These are phyloP conservation scores for Portunus trituberculatus DNA, from an alignment of 1,140 invertebrate species.

Conservation along the genomic window DNA sequence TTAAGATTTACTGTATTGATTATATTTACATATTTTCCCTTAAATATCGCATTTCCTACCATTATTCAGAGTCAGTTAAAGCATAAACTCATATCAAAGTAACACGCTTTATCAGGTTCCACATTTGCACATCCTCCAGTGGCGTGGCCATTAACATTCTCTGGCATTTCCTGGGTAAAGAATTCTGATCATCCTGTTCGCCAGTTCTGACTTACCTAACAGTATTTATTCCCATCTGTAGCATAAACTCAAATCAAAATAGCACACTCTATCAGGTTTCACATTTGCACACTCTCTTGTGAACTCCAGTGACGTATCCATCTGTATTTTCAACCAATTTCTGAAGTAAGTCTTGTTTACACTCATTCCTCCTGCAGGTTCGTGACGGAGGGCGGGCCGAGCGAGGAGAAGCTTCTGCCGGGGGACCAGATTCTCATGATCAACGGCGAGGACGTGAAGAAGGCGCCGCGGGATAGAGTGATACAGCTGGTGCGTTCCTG, in stretches of 20 bases:
- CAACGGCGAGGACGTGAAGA: conserved; percentile 93
- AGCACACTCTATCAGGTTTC: neutral
- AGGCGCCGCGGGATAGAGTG: conserved; percentile 92
- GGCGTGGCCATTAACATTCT: too few species aligned
- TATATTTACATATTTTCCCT: too few species aligned
- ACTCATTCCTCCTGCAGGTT: conserved; percentile 81
- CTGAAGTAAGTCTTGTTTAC: neutral
- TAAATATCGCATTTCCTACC: too few species aligned
- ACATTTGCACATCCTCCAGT: too few species aligned
- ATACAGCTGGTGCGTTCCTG: conserved; percentile 93
- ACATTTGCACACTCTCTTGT: neutral
- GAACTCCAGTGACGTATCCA: neutral
- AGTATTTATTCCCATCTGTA: neutral
- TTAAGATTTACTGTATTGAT: too few species aligned
- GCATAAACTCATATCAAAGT: too few species aligned
- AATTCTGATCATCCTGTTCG: too few species aligned
- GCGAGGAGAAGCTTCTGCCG: conserved; percentile 91
- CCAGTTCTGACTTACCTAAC: too few species aligned
- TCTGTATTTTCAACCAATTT: neutral
- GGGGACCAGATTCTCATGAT: conserved; percentile 94
- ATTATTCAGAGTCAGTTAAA: too few species aligned
- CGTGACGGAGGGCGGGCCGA: conserved; percentile 92
- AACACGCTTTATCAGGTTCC: too few species aligned
- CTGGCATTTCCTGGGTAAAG: too few species aligned
- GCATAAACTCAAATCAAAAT: neutral